A percentile compares a stretch with the other conserved stretches of the same genome.
Conservation (phyloP, 2,888 invertebrate genomes). For the Mimumesa dahlbomi region DNA sequence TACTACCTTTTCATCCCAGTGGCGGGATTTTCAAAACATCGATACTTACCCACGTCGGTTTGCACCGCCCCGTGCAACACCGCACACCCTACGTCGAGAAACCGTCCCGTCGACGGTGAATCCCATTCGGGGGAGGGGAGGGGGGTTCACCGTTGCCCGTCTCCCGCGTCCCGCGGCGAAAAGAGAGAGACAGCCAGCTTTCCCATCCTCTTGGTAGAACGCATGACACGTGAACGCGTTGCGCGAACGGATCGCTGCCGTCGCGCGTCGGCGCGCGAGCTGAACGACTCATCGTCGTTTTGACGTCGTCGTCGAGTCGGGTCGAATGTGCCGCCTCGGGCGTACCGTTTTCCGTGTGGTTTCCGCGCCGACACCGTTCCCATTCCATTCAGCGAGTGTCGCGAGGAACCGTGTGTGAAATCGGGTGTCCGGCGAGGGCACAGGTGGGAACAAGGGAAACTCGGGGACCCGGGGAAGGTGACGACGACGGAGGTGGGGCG, state of each 20-base stretch:
- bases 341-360: conserved; percentile 1
- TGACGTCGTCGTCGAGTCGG: conserved; percentile 47
- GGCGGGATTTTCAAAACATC: no score
- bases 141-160: no score
- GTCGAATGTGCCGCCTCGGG: conserved; percentile 14
- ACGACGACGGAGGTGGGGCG: conserved; percentile 25
- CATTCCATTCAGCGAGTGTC: not conserved
- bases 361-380: not conserved
- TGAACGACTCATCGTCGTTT: conserved; percentile 38
- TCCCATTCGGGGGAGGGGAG: no score
- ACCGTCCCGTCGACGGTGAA: no score
- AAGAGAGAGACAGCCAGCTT: no score
- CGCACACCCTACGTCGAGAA: no score
- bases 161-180: no score
- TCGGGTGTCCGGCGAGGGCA: not conserved
- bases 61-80: no score
- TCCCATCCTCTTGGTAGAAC: no score
- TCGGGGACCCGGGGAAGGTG: not conserved
- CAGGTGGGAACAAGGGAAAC: not conserved
- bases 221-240: conserved; percentile 42
- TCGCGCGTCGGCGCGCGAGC: conserved; percentile 55
- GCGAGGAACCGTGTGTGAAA: not conserved
- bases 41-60: no score
- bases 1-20: no score
- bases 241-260: conserved; percentile 35